Percentiles rank a stretch among this genome's conserved stretches.
These are phyloP conservation scores for Liopterus haemorrhoidalis DNA, from an alignment of 2,888 invertebrate species.

Conservation along the genomic window DNA sequence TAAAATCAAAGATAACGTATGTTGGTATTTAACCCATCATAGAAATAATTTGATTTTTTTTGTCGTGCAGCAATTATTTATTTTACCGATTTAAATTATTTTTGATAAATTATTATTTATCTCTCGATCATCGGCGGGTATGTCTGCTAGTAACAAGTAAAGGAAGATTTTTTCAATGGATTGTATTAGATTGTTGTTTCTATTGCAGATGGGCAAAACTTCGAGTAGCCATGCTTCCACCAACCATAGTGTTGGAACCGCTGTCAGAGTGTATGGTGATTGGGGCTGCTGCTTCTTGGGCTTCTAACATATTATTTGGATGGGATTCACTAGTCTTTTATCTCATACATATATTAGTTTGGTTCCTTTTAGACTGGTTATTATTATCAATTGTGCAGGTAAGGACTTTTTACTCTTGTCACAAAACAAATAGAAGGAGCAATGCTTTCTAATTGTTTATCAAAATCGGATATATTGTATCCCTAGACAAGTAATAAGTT, in stretches of 20 bases:
- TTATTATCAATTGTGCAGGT: constrained; percentile 82
- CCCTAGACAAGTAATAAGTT: no score
- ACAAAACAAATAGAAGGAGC: no score
- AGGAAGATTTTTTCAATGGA: background rate
- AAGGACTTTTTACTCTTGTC: no score
- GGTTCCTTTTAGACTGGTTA: constrained; percentile 96
- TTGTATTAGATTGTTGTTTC: constrained; percentile 3
- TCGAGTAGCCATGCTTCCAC: constrained; percentile 91
- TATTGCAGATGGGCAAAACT: constrained; percentile 84
- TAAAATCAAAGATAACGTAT: no score
- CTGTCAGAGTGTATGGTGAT: constrained; percentile 91
- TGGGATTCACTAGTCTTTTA: constrained; percentile 90
- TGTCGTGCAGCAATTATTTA: no score
- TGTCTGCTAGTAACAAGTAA: background rate
- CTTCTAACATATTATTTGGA: constrained; percentile 72
- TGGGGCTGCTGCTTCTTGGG: constrained; percentile 88
- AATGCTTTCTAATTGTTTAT: background rate
- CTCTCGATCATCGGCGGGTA: no score
- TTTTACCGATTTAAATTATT: no score
- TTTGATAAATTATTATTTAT: no score
- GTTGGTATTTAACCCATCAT: no score
- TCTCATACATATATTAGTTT: constrained; percentile 83
- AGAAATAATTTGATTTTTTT: no score
- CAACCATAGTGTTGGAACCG: constrained; percentile 86
- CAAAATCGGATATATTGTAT: no score